Evolutionary conservation across 2,113 vertebrate genomes (phyloP), one percentile per base, ranked within the genome.

Genomic region (Lampris incognitus): DNA sequence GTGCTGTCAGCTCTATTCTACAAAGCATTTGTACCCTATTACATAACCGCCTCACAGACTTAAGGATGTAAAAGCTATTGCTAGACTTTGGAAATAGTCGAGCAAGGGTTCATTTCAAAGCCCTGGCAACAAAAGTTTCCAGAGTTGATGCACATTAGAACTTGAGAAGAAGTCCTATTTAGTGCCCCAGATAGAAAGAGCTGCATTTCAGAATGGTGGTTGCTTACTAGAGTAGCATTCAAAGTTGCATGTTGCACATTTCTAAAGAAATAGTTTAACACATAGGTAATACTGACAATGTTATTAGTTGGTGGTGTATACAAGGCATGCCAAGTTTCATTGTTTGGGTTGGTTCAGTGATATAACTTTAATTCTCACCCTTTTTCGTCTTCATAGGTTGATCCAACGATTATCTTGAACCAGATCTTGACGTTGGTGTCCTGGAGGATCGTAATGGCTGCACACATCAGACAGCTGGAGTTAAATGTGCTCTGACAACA

Each of bases 401-500:
- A 84, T 75, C 61, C 66, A 71, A 61, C 1, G 0, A 7, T 7
- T 55, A 58, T 58, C 79, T 75, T 85, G 78, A 68, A 65, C 66
- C 57, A 0, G 63, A 74, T 9, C 63, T 56, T 24, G 37, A 60
- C 36, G 51, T 5, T 13, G 41, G n/a, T 38, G 49, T 24, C 65
- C 13, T 13, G 40, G 13, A 75, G 48, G 64, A 90, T 57, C 81
- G 86, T 70, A 68, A 92, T 92, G 92, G 84, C 85, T 72, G 52
- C 71, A 41, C 59, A 48, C 57, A 51, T 38, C 78, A 68, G 87
- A 75, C 77, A 64, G 51, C 66, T 81, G 82, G 82, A 76, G 64
- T 64, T 74, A 4, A 24, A 54, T 66, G 72, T 68, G 41, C 54
- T 86, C 64, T 89, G 86, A 90, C 84, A 39, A 74, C 48, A 49